A percentile compares a stretch with the other conserved stretches of the same genome.
Conservation (phyloP, 1,140 invertebrate genomes). For the Pinna nobilis region DNA sequence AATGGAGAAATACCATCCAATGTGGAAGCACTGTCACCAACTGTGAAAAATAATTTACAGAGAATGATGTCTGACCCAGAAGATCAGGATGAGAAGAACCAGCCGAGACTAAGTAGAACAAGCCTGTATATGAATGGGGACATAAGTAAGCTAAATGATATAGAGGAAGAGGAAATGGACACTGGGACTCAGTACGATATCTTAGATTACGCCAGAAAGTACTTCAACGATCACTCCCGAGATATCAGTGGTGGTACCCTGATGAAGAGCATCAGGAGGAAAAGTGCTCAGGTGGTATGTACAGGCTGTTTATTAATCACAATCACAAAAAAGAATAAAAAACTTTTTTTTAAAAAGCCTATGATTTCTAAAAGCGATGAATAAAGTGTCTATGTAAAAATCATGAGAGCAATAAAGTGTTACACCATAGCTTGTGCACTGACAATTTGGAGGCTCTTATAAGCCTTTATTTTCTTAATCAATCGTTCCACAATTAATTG, state of each 20-base stretch:
- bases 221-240: constrained; percentile 92
- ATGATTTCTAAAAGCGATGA: too few relatives aligned
- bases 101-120: neutral
- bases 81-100: constrained; percentile 11
- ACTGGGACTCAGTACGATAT: constrained; percentile 83
- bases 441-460: too few relatives aligned
- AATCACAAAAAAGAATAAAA: too few relatives aligned
- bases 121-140: constrained; percentile 24
- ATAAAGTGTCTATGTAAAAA: too few relatives aligned
- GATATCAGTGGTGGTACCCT: constrained; percentile 86
- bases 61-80: constrained; percentile 25
- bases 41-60: constrained; percentile 44
- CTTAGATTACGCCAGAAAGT: constrained; percentile 93
- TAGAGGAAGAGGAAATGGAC: constrained; percentile 35
- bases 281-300: constrained; percentile 26
- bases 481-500: too few relatives aligned
- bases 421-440: too few relatives aligned
- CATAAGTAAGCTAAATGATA: neutral
- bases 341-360: too few relatives aligned
- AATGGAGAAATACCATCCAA: constrained; percentile 41
- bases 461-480: too few relatives aligned
- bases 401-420: too few relatives aligned
- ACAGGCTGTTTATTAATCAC: too few relatives aligned
- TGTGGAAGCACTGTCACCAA: constrained; percentile 52
- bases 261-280: constrained; percentile 87